Conservation (phyloP, 2,797 vertebrate genomes). For the Malurus splendens region DNA sequence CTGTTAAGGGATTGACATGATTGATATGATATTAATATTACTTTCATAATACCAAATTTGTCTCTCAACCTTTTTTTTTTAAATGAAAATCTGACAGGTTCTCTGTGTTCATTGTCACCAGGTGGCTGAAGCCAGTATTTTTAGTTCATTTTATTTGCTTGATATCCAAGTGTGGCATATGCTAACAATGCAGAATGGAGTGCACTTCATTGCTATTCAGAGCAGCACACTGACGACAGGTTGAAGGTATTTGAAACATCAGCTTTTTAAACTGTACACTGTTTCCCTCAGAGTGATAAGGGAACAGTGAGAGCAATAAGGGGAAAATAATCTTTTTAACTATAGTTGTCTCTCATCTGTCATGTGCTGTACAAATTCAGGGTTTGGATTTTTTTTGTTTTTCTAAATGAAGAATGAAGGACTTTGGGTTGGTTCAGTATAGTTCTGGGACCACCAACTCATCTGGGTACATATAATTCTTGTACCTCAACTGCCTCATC, state of each 20-base stretch:
- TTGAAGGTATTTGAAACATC: background rate
- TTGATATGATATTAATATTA: background rate
- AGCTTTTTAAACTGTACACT: background rate
- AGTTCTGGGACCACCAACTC: background rate
- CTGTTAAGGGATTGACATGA: background rate
- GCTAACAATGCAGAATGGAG: background rate
- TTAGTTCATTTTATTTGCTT: background rate
- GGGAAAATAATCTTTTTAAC: background rate
- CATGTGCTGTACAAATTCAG: background rate
- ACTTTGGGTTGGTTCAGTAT: background rate
- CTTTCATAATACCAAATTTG: background rate
- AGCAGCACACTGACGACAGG: background rate
- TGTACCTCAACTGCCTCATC: background rate
- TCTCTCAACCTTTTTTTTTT: background rate
- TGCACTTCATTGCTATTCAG: rapidly evolving
- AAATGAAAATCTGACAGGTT: background rate
- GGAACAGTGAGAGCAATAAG: background rate
- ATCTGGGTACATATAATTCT: background rate
- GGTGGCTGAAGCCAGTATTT: rapidly evolving
- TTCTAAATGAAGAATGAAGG: background rate
- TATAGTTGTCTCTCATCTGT: rapidly evolving
- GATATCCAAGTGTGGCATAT: background rate
- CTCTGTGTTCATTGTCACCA: background rate
- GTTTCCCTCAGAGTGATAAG: background rate
- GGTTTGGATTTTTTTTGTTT: background rate